Base-by-base conservation (phyloP, 2,888 invertebrate genomes). In the Rhagonycha lutea region DNA sequence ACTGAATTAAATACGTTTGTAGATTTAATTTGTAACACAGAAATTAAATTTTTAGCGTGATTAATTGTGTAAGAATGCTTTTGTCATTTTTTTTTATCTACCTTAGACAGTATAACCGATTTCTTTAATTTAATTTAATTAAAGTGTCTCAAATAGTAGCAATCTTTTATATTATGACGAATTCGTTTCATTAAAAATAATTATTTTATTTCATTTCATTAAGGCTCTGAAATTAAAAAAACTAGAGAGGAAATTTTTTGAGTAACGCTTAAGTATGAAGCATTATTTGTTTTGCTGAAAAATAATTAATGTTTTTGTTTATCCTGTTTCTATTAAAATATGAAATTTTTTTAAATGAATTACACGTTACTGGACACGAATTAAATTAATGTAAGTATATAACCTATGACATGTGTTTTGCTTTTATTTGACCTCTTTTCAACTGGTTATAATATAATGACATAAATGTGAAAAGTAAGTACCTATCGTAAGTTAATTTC, bases 11-110 rank as follows among this genome's bases (percentile, higher is more conserved):
- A 76, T 70, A 73, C 73, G 73, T 47, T 73, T 71, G 73, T 73
- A 74, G 70, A 73, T 76, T 73, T 76, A 74, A 76, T 76, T 70
- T 74, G 71, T 73, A 73, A 71, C 73, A 70, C 61, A 76, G 73
- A 73, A 70, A 65, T 70, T 75, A 61, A 65, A 65, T 65, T 65
- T 62, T 62, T 62, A 23, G 14, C 14, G 23, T 65, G 63, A 65
- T 26, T 65, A 65, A 65, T 65, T 23, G 26, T 65, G 47, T 7
- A 47, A 47, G 47, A 47, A 47, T 47, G 47, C 47, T 47, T 47
- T 47, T 47, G 47, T 47, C 47, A 47, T 47, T 47, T 47, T 18
- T n/a, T 18, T 47, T 47, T 47, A 47, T 47, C n/a, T 47, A 47
- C 47, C 47, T 47, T 47, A 47, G 47, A 47, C 47, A 47, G 47